Base-by-base conservation (phyloP, 2,888 invertebrate species). In the Hylaea fasciaria region DNA sequence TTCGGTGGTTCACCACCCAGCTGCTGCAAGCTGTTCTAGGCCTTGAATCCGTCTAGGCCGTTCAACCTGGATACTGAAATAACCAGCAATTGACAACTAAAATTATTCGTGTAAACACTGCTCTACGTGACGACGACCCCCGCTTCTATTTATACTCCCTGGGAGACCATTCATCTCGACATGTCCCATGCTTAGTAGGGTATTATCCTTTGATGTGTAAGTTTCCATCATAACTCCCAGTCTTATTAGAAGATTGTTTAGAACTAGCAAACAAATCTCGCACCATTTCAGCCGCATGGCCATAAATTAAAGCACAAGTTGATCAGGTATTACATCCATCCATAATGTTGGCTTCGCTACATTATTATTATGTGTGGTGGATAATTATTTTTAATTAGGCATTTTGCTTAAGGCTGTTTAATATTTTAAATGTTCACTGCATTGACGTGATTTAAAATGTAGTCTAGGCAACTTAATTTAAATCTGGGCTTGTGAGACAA, bases 21-120 rank as follows among this genome's bases (percentile, higher is more conserved):
- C 89, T 89, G 90, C 85, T 80, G 76, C 73, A 66, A 78, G 77
- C 81, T 78, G 82, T 79, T 85, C 83, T 82, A 85, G 81, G 83
- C 87, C 89, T 90, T 89, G 88, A 85, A 72, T 70, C 66, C 66
- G 82, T 77, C 83, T 87, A 87, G 89, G 87, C 81, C 87, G 71
- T 89, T 89, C 88, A 89, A 88, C 90, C 76, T 80, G 76, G 66
- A 55, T 76, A 77, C 78, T 83, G 78, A 82, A 78, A 78, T 78
- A 78, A 72, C 71, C 68, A 71, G 61, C 69, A 67, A 77, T 76
- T 70, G 70, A 65, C 72, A 70, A 67, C 71, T 74, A 66, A 72
- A 75, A 73, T 71, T 61, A 70, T 69, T 71, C 45, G 60, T 67
- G 65, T 63, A 66, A 66, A 66, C 51, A 70, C 65, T 68, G 53